Evolutionary conservation across 2,797 vertebrate species (phyloP), one percentile per base, ranked within the genome.

Genomic region (Gobio occitaniae): DNA sequence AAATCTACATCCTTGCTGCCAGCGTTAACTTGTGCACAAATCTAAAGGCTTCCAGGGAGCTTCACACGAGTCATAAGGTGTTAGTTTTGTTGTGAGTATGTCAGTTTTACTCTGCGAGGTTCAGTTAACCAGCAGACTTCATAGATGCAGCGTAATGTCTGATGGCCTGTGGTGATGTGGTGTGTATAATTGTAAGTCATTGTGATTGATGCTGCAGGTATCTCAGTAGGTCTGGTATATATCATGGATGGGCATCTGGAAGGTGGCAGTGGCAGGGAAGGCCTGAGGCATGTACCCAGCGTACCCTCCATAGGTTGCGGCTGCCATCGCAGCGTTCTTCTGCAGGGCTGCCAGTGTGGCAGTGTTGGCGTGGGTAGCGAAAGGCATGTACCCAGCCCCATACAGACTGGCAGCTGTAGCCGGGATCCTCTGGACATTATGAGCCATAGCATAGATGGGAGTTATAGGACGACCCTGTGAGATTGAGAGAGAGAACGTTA

Each of bases 371-470:
- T 97, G 98, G 15, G 97, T 95, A 1, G 97, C 94, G 0, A 99
- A 96, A 0, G 97, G 98, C 56, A 99, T 90, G 0, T 99, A 99
- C 89, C 97, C 94, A 71, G 96, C 96, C 72, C 97, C 97, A 0
- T 99, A 99, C 90, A 99, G 95, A 75, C 97, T 95, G 0, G 95
- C 93, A 0, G 97, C 87, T 1, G 93, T 84, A 0, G 94, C n/a
- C 0, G 97, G 97, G 84, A 99, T 97, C 91, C 98, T 96, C 93
- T 95, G 98, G 7, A 99, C 84, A 0, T 96, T 98, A 52, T 97
- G 98, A 84, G 98, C 95, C 97, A 99, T 97, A 4, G 98, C 97
- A 84, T 99, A 99, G 44, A 99, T 96, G 0, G 98, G 98, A 6
- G 98, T 99, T 91, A 99, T 97, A 4, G 98, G 97, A 88, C 98